Evolutionary conservation across 1,140 invertebrate genomes (phyloP), one percentile per base, ranked within the genome.

Genomic region (Sipha flava): DNA sequence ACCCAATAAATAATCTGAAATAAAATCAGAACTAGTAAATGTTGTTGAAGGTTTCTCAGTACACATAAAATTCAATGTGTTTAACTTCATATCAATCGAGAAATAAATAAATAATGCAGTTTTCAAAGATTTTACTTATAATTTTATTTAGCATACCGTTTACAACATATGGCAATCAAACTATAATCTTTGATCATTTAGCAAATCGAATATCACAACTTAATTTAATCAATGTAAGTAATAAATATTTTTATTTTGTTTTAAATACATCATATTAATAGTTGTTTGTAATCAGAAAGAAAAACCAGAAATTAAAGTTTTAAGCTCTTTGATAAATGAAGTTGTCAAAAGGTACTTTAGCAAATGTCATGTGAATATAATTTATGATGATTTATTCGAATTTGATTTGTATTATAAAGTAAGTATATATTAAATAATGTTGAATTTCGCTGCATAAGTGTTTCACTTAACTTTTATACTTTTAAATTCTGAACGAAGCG

Each of bases 301-400:
- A 16, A 77, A 77, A 43, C 21, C 31, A 40, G 73, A 77, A 59
- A 57, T 77, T 21, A 77, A 77, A 43, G 73, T 77, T 43, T 21
- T 77, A n/a, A 77, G 18, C 29, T 59, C 52, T 37, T 43, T 77
- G n/a, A 26, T 54, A 16, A 59, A 57, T 26, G 34, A 57, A 57
- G 23, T 77, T 26, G 37, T 77, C n/a, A 29, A 43, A 2, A 57
- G 43, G 18, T 77, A 77, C 1, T 57, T 77, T 14, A 77, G 16
- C 21, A 26, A 10, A 40, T 77, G 73, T 43, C 73, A 77, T 43
- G 9, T 77, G 16, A 59, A 43, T 29, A 77, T 77, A 57, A 77
- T 77, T 29, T 54, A 26, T 43, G 73, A 77, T 16, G 73, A 77
- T 18, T 3, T 77, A 57, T 77, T 77, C 10, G 52, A 54, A 34